Conservation (phyloP, 2,797 vertebrate species). For the Echiichthys vipera region DNA sequence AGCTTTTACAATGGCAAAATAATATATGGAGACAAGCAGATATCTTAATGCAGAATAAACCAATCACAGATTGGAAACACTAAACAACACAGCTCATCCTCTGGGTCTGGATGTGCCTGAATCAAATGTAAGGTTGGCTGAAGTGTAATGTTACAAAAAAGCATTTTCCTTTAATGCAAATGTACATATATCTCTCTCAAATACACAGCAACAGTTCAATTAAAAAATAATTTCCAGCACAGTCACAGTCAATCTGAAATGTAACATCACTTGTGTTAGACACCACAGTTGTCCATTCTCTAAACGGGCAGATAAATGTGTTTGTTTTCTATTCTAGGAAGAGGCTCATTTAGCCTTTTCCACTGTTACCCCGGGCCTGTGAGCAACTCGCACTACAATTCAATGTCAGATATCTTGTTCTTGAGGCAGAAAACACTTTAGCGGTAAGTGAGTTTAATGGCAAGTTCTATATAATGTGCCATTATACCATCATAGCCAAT, state of each 20-base stretch:
- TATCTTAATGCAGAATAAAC: neutral
- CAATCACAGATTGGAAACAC: neutral
- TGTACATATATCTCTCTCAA: neutral
- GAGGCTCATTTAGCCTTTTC: constrained; percentile 42
- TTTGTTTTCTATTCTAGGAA: constrained; percentile 44
- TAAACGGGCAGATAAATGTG: constrained; percentile 49
- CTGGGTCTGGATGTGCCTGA: neutral
- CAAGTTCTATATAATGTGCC: constrained; percentile 23
- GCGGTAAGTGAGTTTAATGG: constrained; percentile 17
- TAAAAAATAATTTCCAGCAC: neutral
- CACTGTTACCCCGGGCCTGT: constrained; percentile 29
- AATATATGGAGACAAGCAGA: neutral
- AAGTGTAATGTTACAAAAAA: neutral
- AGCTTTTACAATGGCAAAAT: neutral
- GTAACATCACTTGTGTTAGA: constrained; percentile 20
- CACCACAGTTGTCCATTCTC: neutral
- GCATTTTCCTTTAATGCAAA: neutral
- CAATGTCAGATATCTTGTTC: constrained; percentile 50
- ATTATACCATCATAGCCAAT: constrained; percentile 26
- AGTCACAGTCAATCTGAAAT: neutral
- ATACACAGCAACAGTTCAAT: neutral
- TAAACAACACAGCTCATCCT: neutral
- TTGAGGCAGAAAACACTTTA: constrained; percentile 21
- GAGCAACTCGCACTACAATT: constrained; percentile 37
- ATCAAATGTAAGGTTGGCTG: neutral